A percentile compares a stretch with the other conserved stretches of the same genome.
Conservation (phyloP, 2,113 vertebrate genomes). For the Xiphophorus couchianus region DNA sequence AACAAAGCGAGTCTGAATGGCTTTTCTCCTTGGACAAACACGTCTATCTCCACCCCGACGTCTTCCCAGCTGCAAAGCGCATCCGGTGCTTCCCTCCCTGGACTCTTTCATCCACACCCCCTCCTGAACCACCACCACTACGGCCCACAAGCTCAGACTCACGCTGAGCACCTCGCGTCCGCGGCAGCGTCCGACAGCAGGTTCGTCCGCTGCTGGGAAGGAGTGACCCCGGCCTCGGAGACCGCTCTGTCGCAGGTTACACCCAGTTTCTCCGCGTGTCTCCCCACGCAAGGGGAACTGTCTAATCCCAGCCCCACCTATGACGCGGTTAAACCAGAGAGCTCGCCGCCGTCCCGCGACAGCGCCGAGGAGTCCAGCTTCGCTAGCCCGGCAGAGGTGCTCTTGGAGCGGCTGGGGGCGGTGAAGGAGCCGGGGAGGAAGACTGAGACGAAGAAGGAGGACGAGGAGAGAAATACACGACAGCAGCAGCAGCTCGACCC, state of each 20-base stretch:
- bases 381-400: constrained; percentile 57
- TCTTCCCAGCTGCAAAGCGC: constrained; percentile 64
- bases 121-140: constrained; percentile 69
- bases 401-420: constrained; percentile 66
- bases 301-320: constrained; percentile 55
- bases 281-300: constrained; percentile 56
- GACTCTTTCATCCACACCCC: constrained; percentile 69
- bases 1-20: constrained; percentile 63
- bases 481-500: constrained; percentile 42
- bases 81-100: constrained; percentile 54
- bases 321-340: constrained; percentile 64
- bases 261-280: constrained; percentile 43
- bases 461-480: constrained; percentile 52
- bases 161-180: constrained; percentile 65
- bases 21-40: constrained; percentile 70
- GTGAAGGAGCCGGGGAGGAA: constrained; percentile 58
- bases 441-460: constrained; percentile 60
- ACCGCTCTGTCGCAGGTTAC: constrained; percentile 36
- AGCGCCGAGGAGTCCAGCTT: constrained; percentile 63
- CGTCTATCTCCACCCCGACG: constrained; percentile 44
- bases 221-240: constrained; percentile 48
- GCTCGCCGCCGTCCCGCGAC: constrained; percentile 39
- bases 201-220: constrained; percentile 77
- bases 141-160: constrained; percentile 56
- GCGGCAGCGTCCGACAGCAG: constrained; percentile 50